Conservation (phyloP, 2,797 vertebrate genomes). For the Sebastes dallii region DNA sequence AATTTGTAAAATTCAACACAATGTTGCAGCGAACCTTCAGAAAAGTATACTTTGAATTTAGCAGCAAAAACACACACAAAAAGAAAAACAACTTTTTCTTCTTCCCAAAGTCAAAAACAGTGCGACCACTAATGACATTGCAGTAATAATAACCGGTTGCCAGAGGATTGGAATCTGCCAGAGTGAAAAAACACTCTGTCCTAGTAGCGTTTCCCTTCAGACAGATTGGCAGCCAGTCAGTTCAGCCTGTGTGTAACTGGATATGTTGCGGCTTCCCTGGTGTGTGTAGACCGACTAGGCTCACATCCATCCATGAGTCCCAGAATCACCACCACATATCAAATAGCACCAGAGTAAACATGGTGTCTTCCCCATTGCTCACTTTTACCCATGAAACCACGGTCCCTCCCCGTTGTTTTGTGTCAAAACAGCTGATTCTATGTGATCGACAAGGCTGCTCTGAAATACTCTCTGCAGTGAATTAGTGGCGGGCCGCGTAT, state of each 20-base stretch:
- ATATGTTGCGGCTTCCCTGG: slow-evolving; percentile 69
- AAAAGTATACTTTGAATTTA: neutral
- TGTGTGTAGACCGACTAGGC: slow-evolving; percentile 25
- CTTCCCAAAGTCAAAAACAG: slow-evolving; percentile 33
- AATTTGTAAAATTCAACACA: slow-evolving; percentile 5
- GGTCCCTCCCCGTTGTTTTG: neutral
- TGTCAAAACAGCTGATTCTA: slow-evolving; percentile 22
- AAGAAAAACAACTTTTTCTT: neutral
- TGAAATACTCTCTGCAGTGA: neutral
- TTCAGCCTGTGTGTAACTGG: slow-evolving; percentile 66
- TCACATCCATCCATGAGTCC: slow-evolving; percentile 35
- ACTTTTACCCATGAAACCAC: neutral
- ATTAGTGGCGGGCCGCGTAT: slow-evolving; percentile 13
- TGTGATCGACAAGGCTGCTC: slow-evolving; percentile 27
- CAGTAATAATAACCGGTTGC: slow-evolving; percentile 61
- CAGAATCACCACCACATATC: slow-evolving; percentile 33
- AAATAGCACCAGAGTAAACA: slow-evolving; percentile 40
- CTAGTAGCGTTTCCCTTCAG: slow-evolving; percentile 64
- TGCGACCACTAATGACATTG: slow-evolving; percentile 62
- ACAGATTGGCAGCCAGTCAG: slow-evolving; percentile 70
- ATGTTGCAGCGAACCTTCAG: neutral
- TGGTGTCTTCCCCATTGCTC: slow-evolving; percentile 3
- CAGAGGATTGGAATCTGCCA: slow-evolving; percentile 42
- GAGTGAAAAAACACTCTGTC: slow-evolving; percentile 59
- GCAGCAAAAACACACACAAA: neutral